Evolutionary conservation across 2,113 vertebrate species (phyloP).

Genomic region (Bettongia penicillata): DNA sequence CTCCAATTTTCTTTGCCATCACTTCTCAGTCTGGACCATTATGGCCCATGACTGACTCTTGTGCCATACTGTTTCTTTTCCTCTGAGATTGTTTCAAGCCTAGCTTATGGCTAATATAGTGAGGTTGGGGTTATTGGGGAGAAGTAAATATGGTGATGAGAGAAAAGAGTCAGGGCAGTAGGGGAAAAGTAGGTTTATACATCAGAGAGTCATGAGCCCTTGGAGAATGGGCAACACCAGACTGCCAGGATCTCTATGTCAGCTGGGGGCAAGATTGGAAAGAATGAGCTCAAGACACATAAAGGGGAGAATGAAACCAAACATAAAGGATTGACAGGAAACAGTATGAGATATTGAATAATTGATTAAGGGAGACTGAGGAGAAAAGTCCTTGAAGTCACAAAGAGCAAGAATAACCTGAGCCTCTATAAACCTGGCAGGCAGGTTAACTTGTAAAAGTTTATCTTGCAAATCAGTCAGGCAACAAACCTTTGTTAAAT

Average conservation of each 20-base stretch:
- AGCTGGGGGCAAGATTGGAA: neutral
- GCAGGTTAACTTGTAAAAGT: neutral
- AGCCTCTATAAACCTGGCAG: neutral
- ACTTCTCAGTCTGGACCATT: neutral
- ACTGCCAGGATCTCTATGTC: neutral
- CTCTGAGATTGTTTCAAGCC: neutral
- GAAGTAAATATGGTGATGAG: neutral
- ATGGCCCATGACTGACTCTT: neutral
- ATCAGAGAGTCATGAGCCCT: neutral
- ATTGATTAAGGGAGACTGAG: neutral
- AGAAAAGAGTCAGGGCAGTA: neutral
- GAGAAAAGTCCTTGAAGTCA: neutral
- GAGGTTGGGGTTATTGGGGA: neutral
- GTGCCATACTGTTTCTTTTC: neutral
- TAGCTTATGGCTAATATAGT: neutral
- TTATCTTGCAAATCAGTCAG: neutral
- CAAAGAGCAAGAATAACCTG: neutral
- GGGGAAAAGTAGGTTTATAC: neutral
- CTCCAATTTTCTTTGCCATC: neutral
- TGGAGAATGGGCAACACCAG: neutral
- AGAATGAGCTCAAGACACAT: neutral
- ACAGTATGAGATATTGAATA: neutral
- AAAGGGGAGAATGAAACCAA: fast-evolving
- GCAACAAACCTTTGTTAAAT: neutral
- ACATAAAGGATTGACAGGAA: neutral